Evolutionary conservation across 1,140 invertebrate species (phyloP).

Genomic region (Vanessa tameamea): DNA sequence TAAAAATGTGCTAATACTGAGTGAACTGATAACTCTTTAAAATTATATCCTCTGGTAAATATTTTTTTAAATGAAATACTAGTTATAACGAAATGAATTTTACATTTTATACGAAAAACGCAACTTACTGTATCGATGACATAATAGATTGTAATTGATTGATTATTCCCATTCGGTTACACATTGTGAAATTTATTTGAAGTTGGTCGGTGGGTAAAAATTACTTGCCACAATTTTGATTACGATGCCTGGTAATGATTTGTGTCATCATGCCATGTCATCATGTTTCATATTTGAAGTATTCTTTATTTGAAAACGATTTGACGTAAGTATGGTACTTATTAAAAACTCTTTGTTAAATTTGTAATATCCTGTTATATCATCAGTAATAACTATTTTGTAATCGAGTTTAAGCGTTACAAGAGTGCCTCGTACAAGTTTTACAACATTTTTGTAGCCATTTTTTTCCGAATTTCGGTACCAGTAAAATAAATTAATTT

Average conservation of each 20-base stretch:
- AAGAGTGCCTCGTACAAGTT: too few relatives aligned
- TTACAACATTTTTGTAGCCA: too few relatives aligned
- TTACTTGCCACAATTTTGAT: slow-evolving; percentile 5
- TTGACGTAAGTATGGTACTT: neutral
- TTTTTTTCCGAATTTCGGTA: too few relatives aligned
- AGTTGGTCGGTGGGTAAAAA: slow-evolving; percentile 1
- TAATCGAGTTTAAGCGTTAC: neutral
- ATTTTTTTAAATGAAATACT: neutral
- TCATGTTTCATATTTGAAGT: neutral
- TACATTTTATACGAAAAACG: neutral
- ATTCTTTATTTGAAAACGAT: neutral
- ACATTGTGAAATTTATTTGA: slow-evolving; percentile 51
- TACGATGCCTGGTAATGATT: neutral
- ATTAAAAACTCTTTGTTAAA: neutral
- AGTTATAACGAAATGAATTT: neutral
- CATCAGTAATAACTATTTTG: neutral
- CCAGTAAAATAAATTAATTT: too few relatives aligned
- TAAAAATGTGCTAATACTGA: too few relatives aligned
- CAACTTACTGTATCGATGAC: slow-evolving; percentile 63
- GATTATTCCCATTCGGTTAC: slow-evolving; percentile 63
- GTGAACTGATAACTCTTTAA: too few relatives aligned
- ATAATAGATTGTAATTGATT: slow-evolving; percentile 61
- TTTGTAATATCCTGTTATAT: neutral
- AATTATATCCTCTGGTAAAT: too few relatives aligned
- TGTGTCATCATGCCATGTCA: neutral